Conservation (phyloP, 2,888 invertebrate genomes). For the Drosophila tripunctata region DNA sequence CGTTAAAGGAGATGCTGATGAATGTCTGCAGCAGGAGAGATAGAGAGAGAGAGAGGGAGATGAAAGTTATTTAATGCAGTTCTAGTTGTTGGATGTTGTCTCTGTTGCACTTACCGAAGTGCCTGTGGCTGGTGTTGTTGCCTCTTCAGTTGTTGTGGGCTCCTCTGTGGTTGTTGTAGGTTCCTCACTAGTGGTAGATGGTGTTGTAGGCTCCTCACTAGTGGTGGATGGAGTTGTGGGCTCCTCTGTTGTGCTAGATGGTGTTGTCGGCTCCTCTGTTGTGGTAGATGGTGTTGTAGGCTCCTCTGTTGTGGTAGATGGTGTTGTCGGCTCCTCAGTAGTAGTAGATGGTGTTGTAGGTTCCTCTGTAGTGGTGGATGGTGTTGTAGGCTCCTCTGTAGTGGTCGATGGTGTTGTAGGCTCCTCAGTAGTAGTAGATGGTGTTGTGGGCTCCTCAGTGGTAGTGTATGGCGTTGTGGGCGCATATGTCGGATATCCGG, state of each 20-base stretch:
- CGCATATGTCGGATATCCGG: not conserved
- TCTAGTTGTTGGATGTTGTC: not conserved
- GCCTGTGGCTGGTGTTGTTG: not conserved
- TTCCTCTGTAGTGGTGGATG: not conserved
- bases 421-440: not conserved
- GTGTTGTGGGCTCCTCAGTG: too few relatives aligned
- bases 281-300: slow-evolving; percentile 1
- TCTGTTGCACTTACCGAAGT: not conserved
- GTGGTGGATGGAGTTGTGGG: not conserved
- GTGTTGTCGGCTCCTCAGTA: slow-evolving; percentile 3
- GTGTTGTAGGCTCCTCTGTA: not conserved
- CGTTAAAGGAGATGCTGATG: not conserved
- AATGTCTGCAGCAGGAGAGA: not conserved
- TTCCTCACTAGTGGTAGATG: not conserved
- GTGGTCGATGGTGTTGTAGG: not conserved
- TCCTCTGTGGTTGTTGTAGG: not conserved
- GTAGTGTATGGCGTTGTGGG: not conserved
- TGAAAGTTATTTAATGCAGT: not conserved
- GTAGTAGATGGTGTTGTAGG: slow-evolving; percentile 10
- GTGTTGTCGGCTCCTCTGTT: not conserved
- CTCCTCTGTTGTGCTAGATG: not conserved
- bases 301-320: not conserved
- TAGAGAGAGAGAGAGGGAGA: not conserved
- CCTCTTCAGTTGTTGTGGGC: not conserved
- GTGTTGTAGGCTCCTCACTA: not conserved